A percentile compares a stretch with the other conserved stretches of the same genome.
Evolutionary conservation across 2,797 vertebrate species (phyloP).

Genomic region (Sebastes cheni): DNA sequence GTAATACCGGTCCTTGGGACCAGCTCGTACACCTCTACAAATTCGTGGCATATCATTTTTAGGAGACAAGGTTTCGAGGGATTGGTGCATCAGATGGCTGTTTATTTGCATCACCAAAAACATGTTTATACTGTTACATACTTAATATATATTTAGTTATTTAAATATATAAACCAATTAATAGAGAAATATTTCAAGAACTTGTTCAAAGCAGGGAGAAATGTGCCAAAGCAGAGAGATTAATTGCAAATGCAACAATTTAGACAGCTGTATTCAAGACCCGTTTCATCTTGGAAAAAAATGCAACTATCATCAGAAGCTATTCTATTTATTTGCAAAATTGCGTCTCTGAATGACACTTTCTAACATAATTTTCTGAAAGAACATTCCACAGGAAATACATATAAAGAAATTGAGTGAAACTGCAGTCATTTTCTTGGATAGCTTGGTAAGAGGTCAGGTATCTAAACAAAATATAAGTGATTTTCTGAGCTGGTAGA

Average conservation of each 20-base stretch:
- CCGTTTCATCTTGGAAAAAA: neutral
- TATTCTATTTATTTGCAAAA: neutral
- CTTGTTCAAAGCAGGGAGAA: neutral
- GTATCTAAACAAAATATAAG: slow-evolving; percentile 2
- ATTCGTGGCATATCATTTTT: neutral
- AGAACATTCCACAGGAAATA: neutral
- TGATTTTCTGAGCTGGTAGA: neutral
- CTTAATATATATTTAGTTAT: neutral
- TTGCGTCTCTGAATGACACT: neutral
- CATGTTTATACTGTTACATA: neutral
- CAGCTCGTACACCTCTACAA: neutral
- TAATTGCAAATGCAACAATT: neutral
- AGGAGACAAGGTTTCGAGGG: neutral
- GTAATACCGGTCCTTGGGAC: neutral
- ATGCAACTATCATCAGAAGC: neutral
- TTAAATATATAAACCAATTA: neutral
- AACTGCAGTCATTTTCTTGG: slow-evolving; percentile 4
- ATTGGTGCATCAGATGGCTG: neutral
- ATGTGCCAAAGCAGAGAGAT: neutral
- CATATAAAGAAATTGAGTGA: slow-evolving; percentile 3
- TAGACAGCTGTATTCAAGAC: neutral
- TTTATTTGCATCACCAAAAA: neutral
- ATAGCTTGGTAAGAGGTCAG: slow-evolving; percentile 14
- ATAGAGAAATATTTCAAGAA: neutral
- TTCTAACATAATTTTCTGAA: neutral